Base-by-base conservation (phyloP, 1,140 invertebrate genomes). In the Melanaphis sacchari region DNA sequence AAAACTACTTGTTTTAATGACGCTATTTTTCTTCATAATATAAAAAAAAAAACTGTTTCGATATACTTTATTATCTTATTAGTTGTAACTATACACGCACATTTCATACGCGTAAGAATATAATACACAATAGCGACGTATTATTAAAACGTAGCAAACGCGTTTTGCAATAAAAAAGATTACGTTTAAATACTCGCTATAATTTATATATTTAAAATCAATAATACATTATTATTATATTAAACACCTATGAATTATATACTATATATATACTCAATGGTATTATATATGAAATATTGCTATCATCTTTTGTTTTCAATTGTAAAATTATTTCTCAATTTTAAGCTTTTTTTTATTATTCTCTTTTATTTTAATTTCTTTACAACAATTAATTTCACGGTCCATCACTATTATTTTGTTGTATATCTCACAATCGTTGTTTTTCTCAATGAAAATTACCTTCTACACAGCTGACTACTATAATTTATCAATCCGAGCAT, bases 1-100 rank as follows among this genome's bases (percentile, higher is more conserved):
- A 76, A 66, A n/a, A 76, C 59, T 76, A 76, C 59, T 76, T n/a
- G 59, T 76, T n/a, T 76, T 18, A 76, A 76, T n/a, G n/a, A 76
- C 59, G 59, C 59, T 76, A n/a, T 15, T 76, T 66, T 59, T 66
- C 59, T 66, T 15, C 15, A 76, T 76, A 76, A 18, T 36, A 18
- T n/a, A n/a, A n/a, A 76, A 54, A 8, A n/a, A n/a, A 66, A 76
- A 76, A n/a, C 15, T 15, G 15, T 76, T 18, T 76, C 15, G 15
- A 36, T 76, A n/a, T 76, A 76, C n/a, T 76, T 36, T 76, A 76
- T 76, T 76, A n/a, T 76, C n/a, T 76, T 76, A n/a, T 49, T 49
- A 15, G 46, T 49, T 49, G 46, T 76, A 76, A 76, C 31, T 76
- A 76, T 9, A 6, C 59, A 76, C 4, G n/a, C 31, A 76, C 59